Base-by-base conservation (phyloP, 53 echinoderm and acorn worm genomes). In the Arbacia lixula region DNA sequence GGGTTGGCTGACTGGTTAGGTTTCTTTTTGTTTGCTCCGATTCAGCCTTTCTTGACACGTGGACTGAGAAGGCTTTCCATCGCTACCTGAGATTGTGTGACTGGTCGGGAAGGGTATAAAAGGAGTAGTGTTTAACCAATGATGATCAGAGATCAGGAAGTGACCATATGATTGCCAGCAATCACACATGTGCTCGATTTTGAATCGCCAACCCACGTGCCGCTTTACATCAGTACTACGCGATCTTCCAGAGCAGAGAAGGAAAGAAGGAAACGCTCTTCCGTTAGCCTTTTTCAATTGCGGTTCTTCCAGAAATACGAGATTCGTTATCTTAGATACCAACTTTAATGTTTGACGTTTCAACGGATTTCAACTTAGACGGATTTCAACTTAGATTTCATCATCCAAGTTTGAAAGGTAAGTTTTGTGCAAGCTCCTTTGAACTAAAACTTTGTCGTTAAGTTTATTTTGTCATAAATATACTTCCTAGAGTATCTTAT, bases 81-180 rank as follows among this genome's bases (percentile, higher is more conserved):
- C 42, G 26, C 16, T 29, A 27, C 14, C 49, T 46, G 6, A 25
- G 10, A 68, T 25, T 40, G 25, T 68, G 1, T 36, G 41, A 49
- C 40, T 71, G 71, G 71, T 46, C 28, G 50, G 29, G 24, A 46
- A 49, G 71, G 71, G 11, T 71, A 71, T 71, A 71, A 71, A 71
- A 71, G 68, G 71, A 40, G 26, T n/a, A 4, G 50, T 71, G 71
- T 71, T 71, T 43, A 43, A 66, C 46, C 6, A 46, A 10, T 10
- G 46, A 71, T 71, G 5, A 29, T 40, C 39, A n/a, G 16, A n/a
- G 68, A 5, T 3, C 25, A 42, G 12, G 40, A 17, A 46, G 20
- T 37, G 66, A 66, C 66, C 66, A 66, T 37, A 66, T 66, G 66
- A 37, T 66, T 11, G 31, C 35, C 22, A 6, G 22, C 36, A 36